These are phyloP conservation scores for Eupristina koningsbergeri DNA, from an alignment of 1,140 invertebrate species.

Conservation along the genomic window DNA sequence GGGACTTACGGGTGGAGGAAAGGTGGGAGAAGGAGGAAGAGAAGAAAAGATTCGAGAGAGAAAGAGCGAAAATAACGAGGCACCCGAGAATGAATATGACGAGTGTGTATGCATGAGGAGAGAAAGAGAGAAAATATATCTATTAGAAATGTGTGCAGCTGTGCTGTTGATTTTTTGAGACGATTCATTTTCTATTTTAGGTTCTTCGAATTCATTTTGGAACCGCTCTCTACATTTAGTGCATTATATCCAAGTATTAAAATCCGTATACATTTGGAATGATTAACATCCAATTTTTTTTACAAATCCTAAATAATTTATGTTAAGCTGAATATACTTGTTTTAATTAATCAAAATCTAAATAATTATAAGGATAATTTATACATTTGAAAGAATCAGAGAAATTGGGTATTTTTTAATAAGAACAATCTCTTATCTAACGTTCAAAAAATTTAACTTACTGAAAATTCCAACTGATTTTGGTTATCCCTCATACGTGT, in stretches of 20 bases:
- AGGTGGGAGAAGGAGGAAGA: not conserved
- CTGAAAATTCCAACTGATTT: no score
- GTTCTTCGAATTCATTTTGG: conserved; percentile 19
- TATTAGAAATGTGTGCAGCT: conserved; percentile 31
- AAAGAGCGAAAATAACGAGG: conserved; percentile 24
- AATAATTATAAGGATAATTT: conserved; percentile 11
- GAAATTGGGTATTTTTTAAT: not conserved
- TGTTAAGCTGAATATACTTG: not conserved
- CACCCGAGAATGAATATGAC: conserved; percentile 36
- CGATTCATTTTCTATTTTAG: conserved; percentile 37
- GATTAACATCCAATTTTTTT: conserved; percentile 11
- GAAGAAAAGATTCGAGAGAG: not conserved
- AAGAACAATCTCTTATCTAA: not conserved
- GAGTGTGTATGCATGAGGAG: conserved; percentile 24
- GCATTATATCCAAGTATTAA: conserved; percentile 4
- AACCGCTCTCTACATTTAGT: conserved; percentile 15
- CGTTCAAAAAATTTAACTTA: not conserved
- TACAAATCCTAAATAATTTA: not conserved
- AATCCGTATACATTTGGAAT: conserved; percentile 14
- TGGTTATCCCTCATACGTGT: no score
- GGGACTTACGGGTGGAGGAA: not conserved
- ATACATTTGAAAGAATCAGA: not conserved
- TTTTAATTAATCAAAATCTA: not conserved
- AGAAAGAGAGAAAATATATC: conserved; percentile 23
- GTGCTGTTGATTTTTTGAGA: conserved; percentile 14